Evolutionary conservation across 2,888 invertebrate species (phyloP), one percentile per base, ranked within the genome.

Genomic region (Abrostola triplasia): DNA sequence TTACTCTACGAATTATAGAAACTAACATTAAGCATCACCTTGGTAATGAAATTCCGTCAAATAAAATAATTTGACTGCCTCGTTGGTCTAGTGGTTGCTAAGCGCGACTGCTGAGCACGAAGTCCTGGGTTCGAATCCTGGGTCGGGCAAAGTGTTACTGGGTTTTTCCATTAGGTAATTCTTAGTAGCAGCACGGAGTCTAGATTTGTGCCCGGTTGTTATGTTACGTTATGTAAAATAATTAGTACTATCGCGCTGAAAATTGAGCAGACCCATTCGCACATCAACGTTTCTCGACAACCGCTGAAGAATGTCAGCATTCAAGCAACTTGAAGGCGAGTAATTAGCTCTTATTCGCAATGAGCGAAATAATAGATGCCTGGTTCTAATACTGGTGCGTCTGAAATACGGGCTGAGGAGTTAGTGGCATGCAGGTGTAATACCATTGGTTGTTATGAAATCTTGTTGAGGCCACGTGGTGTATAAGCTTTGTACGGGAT

Each of bases 281-380:
- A 74, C 68, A 78, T 88, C 80, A 36, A 56, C 73, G 86, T 78
- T 41, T 50, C 74, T 55, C 59, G 50, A 70, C 70, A 75, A 86
- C 89, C 89, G 65, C 87, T 92, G 90, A 92, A 91, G 93, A 91
- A 93, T 93, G 92, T 89, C 89, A 91, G 91, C 85, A 87, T 90
- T 90, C 90, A 90, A 87, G 88, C 86, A 80, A 78, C 80, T 83
- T 90, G 91, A 92, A 91, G 87, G 88, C 87, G 88, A 92, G 88
- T 92, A 93, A 94, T 94, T 94, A 94, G 88, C 86, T 88, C 87
- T 88, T 88, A 90, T 90, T 63, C 89, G 84, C 85, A 77, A 80
- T 78, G 76, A 82, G 78, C 80, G 79, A 83, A 89, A 91, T 90
- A 90, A 88, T 88, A 84, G 85, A 88, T 85, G 86, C 71, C 77